Evolutionary conservation across 2,113 vertebrate species (phyloP).

Genomic region (Orthonyx spaldingii): DNA sequence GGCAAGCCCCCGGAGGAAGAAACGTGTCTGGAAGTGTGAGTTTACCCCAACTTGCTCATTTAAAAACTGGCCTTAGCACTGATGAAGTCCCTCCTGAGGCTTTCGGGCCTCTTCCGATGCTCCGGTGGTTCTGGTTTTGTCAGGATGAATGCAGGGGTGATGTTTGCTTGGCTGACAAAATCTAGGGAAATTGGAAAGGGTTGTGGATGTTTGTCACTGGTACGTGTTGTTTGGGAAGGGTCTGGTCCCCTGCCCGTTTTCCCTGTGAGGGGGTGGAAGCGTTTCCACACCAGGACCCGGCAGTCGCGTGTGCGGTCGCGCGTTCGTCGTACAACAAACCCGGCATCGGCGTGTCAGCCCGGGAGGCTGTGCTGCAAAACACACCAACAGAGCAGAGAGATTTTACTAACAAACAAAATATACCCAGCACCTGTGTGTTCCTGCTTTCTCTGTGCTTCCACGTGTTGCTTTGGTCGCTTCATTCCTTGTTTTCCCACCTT

Average conservation of each 20-base stretch:
- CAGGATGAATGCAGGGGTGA: not conserved
- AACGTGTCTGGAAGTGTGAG: conserved; percentile 85
- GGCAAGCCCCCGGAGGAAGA: conserved; percentile 83
- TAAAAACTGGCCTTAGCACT: not conserved
- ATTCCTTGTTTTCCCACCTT: not conserved
- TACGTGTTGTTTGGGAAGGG: not conserved
- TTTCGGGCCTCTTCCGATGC: not conserved
- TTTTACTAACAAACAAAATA: not conserved
- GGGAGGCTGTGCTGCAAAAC: not conserved
- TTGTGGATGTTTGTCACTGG: not conserved
- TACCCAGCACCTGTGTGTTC: not conserved
- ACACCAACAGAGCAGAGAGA: not conserved
- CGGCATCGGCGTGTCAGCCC: fast-evolving
- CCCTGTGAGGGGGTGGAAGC: not conserved
- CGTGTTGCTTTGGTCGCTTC: not conserved
- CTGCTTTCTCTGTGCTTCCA: not conserved
- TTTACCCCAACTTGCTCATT: conserved; percentile 32
- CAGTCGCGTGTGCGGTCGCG: not conserved
- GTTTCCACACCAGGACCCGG: not conserved
- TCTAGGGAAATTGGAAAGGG: not conserved
- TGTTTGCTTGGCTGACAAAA: not conserved
- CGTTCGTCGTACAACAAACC: not conserved
- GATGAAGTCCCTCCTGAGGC: not conserved
- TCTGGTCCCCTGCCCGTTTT: not conserved
- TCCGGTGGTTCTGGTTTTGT: not conserved